phyloP scores from a whole-genome alignment of 2,113 vertebrate genomes.

The Clinocottus analis region DNA sequence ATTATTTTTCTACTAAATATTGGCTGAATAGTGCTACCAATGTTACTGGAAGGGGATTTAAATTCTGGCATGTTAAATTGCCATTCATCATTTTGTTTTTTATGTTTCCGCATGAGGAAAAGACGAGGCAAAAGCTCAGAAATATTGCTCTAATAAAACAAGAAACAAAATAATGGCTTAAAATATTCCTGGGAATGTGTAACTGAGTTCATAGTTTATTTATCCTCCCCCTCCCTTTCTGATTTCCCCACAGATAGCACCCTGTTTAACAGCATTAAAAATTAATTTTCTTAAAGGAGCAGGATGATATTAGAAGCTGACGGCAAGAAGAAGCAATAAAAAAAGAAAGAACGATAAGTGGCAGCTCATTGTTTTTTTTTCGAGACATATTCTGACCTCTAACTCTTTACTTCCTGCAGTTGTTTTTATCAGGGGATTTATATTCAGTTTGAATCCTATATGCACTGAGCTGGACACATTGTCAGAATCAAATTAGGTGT shows the following conservation, averaged over 20 bases:
- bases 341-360: not conserved
- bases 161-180: not conserved
- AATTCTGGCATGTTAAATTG: too few species aligned
- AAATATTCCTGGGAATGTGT: too few species aligned
- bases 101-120: too few species aligned
- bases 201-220: too few species aligned
- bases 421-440: constrained; percentile 4
- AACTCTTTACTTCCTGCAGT: constrained; percentile 3
- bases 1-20: not conserved
- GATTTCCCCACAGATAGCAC: not conserved
- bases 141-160: not conserved
- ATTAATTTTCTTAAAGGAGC: constrained; percentile 5
- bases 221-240: too few species aligned
- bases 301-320: not conserved
- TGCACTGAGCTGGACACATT: not conserved
- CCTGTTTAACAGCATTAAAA: constrained; percentile 13
- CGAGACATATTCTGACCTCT: constrained; percentile 17
- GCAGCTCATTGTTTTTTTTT: constrained; percentile 1
- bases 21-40: not conserved
- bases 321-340: constrained; percentile 5
- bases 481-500: constrained; percentile 4
- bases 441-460: not conserved
- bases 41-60: not conserved
- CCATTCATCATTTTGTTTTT: too few species aligned
- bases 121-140: not conserved